phyloP scores from a whole-genome alignment of 2,797 vertebrate genomes.

The Gymnothorax javanicus region DNA sequence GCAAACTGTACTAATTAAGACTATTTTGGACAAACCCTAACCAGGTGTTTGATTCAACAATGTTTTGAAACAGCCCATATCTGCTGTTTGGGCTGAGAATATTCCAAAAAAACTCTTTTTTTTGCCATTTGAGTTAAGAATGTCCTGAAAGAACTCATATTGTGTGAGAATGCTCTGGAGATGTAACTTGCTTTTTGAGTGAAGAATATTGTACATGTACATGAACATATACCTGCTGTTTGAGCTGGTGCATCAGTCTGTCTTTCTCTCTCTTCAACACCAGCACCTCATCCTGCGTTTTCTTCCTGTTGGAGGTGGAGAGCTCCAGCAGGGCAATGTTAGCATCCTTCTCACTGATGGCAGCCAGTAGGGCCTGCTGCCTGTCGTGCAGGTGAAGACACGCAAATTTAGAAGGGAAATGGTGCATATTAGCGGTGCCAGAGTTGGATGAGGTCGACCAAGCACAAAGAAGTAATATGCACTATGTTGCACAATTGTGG shows the following conservation, averaged over 20 bases:
- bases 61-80: background rate
- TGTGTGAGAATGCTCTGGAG: too few species aligned
- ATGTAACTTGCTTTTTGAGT: background rate
- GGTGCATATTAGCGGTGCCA: background rate
- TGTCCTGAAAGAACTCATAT: background rate
- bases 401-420: background rate
- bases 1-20: too few species aligned
- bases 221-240: constrained; percentile 87
- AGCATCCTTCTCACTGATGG: constrained; percentile 98
- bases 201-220: constrained; percentile 4
- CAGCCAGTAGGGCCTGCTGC: constrained; percentile 94
- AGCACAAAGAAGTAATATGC: background rate
- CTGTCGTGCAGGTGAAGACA: constrained; percentile 63
- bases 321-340: constrained; percentile 97
- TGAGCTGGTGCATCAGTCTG: constrained; percentile 95
- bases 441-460: background rate
- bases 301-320: constrained; percentile 98
- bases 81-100: background rate
- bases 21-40: too few species aligned
- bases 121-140: background rate
- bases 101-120: background rate
- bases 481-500: background rate
- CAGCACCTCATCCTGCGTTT: constrained; percentile 97
- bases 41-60: too few species aligned
- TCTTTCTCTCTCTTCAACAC: constrained; percentile 95